A percentile compares a stretch with the other conserved stretches of the same genome.
Evolutionary conservation across 2,113 vertebrate genomes (phyloP).

Genomic region (Irena cyanogastra): DNA sequence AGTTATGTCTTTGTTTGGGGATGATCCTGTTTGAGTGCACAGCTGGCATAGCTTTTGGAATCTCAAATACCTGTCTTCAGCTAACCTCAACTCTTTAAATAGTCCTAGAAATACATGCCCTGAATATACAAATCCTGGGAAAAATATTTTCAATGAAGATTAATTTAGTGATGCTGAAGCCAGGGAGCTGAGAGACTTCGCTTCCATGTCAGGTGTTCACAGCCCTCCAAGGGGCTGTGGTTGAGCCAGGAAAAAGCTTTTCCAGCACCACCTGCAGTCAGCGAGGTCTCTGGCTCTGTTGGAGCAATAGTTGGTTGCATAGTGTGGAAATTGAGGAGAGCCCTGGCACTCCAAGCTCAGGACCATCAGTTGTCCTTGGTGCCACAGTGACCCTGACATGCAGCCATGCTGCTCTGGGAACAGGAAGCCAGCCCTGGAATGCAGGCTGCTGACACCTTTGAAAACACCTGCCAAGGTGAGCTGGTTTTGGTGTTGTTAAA

Average conservation of each 20-base stretch:
- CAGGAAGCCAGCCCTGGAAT: accelerated
- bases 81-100: not conserved
- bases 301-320: not conserved
- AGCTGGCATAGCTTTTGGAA: not conserved
- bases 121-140: not conserved
- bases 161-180: not conserved
- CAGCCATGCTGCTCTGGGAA: not conserved
- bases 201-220: not conserved
- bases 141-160: not conserved
- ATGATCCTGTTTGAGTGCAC: not conserved
- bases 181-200: not conserved
- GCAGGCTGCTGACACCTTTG: not conserved
- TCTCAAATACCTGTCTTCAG: not conserved
- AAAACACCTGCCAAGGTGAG: not conserved
- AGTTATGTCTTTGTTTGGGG: not conserved
- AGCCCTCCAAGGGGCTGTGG: accelerated
- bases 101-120: not conserved
- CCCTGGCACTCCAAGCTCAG: not conserved
- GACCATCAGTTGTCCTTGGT: not conserved
- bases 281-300: no score
- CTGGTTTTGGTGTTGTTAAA: not conserved
- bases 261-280: not conserved
- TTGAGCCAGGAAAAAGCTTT: not conserved
- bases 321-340: not conserved
- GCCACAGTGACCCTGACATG: accelerated